Conservation (phyloP, 2,113 vertebrate genomes). For the Perca flavescens region DNA sequence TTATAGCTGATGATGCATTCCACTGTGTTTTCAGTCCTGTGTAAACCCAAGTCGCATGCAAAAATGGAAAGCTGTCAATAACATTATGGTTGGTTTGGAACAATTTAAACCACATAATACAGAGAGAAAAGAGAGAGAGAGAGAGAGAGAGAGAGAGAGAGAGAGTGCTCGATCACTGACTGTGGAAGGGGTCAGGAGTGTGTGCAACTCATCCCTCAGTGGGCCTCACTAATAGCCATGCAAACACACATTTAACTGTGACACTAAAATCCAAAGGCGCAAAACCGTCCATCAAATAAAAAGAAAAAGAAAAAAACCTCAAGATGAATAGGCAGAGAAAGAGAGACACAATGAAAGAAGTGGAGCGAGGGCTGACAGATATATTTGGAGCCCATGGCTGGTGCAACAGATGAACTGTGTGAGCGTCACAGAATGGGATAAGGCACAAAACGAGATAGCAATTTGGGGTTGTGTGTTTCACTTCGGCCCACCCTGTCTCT, state of each 20-base stretch:
- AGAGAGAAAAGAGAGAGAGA: constrained; percentile 24
- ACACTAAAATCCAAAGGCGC: constrained; percentile 71
- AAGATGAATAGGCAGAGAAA: constrained; percentile 60
- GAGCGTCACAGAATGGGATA: constrained; percentile 45
- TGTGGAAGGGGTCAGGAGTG: constrained; percentile 58
- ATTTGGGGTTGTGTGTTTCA: constrained; percentile 65
- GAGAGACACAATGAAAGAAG: constrained; percentile 51
- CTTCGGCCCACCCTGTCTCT: constrained; percentile 57
- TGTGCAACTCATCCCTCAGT: constrained; percentile 64
- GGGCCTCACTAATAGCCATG: constrained; percentile 79
- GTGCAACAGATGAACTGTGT: constrained; percentile 48
- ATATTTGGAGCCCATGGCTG: constrained; percentile 50
- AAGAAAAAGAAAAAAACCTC: constrained; percentile 39
- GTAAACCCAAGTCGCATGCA: constrained; percentile 39
- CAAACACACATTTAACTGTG: constrained; percentile 80
- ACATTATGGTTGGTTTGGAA: constrained; percentile 47
- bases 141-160: not conserved
- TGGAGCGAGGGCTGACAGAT: constrained; percentile 54
- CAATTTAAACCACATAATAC: constrained; percentile 40
- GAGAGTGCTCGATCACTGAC: constrained; percentile 38
- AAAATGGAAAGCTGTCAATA: constrained; percentile 52
- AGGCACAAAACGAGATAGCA: constrained; percentile 49
- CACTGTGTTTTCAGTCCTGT: not conserved
- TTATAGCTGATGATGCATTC: constrained; percentile 42
- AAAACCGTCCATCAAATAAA: constrained; percentile 71